Evolutionary conservation across 2,113 vertebrate species (phyloP), one percentile per base, ranked within the genome.

Genomic region (Phalacrocorax aristotelis): DNA sequence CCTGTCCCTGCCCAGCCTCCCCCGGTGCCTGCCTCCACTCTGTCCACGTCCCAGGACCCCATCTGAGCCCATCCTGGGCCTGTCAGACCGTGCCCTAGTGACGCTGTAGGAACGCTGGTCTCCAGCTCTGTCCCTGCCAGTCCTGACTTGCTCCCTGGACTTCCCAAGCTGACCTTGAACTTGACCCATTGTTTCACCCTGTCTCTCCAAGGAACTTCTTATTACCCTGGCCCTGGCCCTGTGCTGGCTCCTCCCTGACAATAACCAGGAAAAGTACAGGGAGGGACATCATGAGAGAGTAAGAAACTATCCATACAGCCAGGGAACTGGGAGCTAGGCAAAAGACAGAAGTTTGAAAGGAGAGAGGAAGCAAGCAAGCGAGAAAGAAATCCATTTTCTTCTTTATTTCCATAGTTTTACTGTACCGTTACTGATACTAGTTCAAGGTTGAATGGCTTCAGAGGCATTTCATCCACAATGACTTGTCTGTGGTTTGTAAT

Each of bases 11-110:
- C 29, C 23, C 62, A 86, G 26, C 11, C 23, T 83, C 26, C 9
- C 1, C 8, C 3, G 1, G 5, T 16, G 17, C 17, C 26, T 60
- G 20, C 27, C 8, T 52, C 40, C 9, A 34, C 36, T 44, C 15
- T 79, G 7, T 21, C 49, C 17, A 6, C 26, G 23, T n/a, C 38
- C 30, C 2, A 0, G 36, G n/a, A 54, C 22, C 14, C 22, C 19
- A n/a, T 57, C 58, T 46, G 40, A 66, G 15, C 36, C 30, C 13
- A 30, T 32, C 10, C 30, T 1, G 6, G 25, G 23, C 15, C 21
- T 6, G 1, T 7, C 21, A 57, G n/a, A 27, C 9, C 15, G 52
- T 69, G 34, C 6, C 4, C 5, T 49, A 40, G 2, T 0, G 1
- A 30, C 12, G 19, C 10, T 49, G 19, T 36, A 3, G 0, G 11